Percentiles rank a stretch among this genome's conserved stretches.
These are phyloP conservation scores for Clarias magur DNA, from an alignment of 2,113 vertebrate genomes.

Conservation along the genomic window DNA sequence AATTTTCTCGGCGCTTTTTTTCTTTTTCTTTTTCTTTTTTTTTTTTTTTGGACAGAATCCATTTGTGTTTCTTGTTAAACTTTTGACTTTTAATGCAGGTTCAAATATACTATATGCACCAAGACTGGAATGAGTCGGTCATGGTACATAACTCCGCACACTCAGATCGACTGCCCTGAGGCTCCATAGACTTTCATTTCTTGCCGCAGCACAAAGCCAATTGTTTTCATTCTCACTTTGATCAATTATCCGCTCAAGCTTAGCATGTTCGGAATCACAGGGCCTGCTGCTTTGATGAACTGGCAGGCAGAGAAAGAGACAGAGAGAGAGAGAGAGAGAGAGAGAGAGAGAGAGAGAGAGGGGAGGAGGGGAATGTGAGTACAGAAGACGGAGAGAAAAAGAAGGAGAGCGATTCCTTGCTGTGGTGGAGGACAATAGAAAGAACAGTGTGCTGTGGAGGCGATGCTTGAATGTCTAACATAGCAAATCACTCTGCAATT, in stretches of 20 bases:
- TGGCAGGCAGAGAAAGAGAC: slow-evolving; percentile 10
- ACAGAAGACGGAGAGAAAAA: background rate
- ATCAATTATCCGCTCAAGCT: slow-evolving; percentile 74
- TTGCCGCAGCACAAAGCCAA: slow-evolving; percentile 67
- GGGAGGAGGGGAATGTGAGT: slow-evolving; percentile 3
- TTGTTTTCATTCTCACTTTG: slow-evolving; percentile 69
- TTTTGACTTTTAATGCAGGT: slow-evolving; percentile 2
- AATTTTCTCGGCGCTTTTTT: background rate
- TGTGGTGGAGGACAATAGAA: slow-evolving; percentile 42
- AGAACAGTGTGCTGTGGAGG: slow-evolving; percentile 37
- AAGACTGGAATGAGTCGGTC: slow-evolving; percentile 19
- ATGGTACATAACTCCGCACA: slow-evolving; percentile 30
- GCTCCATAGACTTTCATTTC: slow-evolving; percentile 65
- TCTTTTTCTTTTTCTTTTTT: background rate
- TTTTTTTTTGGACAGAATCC: background rate
- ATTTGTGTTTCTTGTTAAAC: slow-evolving; percentile 3
- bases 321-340: background rate
- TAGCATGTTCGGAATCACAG: slow-evolving; percentile 53
- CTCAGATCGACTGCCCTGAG: slow-evolving; percentile 51
- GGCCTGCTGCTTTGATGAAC: slow-evolving; percentile 59
- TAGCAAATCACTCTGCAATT: slow-evolving; percentile 51
- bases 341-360: background rate
- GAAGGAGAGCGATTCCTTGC: slow-evolving; percentile 15
- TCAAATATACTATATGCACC: background rate
- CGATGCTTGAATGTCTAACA: slow-evolving; percentile 45